Evolutionary conservation across 2,797 vertebrate genomes (phyloP).

Genomic region (Sebastes itinus): DNA sequence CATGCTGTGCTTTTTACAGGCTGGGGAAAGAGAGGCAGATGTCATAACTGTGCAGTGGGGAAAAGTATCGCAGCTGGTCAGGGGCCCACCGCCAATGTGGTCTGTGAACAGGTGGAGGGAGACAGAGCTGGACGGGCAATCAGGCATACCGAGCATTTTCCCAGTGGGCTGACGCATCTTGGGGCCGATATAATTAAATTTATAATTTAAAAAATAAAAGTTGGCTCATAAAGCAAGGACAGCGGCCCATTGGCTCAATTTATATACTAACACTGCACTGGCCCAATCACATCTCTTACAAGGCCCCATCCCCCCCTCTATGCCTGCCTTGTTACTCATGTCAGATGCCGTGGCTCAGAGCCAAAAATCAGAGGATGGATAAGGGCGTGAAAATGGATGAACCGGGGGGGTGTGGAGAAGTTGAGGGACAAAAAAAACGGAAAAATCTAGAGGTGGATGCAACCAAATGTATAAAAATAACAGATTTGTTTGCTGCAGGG

Average conservation of each 20-base stretch:
- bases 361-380: not conserved
- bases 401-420: not conserved
- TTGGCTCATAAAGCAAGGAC: not conserved
- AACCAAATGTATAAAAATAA: not conserved
- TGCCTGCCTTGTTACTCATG: not conserved
- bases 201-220: not conserved
- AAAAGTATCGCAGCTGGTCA: not conserved
- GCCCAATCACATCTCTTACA: not conserved
- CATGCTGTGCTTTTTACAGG: constrained; percentile 7
- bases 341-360: not conserved
- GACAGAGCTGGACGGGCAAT: not conserved
- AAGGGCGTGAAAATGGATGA: not conserved
- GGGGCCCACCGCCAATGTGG: not conserved
- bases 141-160: not conserved
- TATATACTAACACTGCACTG: not conserved
- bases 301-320: not conserved
- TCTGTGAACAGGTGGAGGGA: not conserved
- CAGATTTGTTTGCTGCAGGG: not conserved
- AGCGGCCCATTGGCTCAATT: not conserved
- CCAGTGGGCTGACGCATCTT: not conserved
- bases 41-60: not conserved
- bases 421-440: not conserved
- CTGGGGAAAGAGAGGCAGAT: not conserved
- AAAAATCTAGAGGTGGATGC: not conserved
- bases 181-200: not conserved